These are phyloP conservation scores for Grallaria varia DNA, from an alignment of 2,113 vertebrate genomes.

Conservation along the genomic window DNA sequence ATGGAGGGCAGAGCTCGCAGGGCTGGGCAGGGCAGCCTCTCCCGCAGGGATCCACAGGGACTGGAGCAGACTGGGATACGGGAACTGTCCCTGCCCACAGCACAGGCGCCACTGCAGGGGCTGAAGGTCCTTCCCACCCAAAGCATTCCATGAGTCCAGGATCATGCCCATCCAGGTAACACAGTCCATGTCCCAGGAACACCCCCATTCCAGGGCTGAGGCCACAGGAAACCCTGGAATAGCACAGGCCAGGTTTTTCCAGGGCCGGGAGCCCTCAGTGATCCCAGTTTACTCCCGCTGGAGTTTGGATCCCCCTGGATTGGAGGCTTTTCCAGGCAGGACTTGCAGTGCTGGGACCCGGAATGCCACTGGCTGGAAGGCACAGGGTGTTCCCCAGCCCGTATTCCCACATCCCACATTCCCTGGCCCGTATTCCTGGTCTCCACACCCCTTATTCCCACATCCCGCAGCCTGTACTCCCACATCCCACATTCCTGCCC, in stretches of 20 bases:
- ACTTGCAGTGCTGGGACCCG: too few species aligned
- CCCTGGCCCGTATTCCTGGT: too few species aligned
- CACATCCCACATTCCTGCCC: background rate
- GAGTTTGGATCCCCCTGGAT: background rate
- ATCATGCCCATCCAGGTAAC: background rate
- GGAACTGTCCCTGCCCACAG: background rate
- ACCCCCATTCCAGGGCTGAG: rapidly evolving
- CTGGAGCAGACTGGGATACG: background rate
- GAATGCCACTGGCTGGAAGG: too few species aligned
- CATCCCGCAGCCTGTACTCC: too few species aligned
- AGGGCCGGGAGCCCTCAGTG: background rate
- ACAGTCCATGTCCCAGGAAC: rapidly evolving
- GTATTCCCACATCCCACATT: background rate
- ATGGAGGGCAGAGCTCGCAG: rapidly evolving
- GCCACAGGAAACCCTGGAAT: background rate
- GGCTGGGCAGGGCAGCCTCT: too few species aligned
- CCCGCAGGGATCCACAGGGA: background rate
- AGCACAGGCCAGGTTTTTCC: rapidly evolving
- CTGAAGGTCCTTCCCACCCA: background rate
- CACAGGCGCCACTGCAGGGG: too few species aligned
- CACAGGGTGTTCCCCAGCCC: background rate
- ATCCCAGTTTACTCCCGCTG: background rate
- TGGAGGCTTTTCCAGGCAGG: background rate
- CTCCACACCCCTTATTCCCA: too few species aligned
- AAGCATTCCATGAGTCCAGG: background rate